phyloP scores from a whole-genome alignment of 2,113 vertebrate species.

The rabbit (Oryctolagus cuniculus) region DNA sequence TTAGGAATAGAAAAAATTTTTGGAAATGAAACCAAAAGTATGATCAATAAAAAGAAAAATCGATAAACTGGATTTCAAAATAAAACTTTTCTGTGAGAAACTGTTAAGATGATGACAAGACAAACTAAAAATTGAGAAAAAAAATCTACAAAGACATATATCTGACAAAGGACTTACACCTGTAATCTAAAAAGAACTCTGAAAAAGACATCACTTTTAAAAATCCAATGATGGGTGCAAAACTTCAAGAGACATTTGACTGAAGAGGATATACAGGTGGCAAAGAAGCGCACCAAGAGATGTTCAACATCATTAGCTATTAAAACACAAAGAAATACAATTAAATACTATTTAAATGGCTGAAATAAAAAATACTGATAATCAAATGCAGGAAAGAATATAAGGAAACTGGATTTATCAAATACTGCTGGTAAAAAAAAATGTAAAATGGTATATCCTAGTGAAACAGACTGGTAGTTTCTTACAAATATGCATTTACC shows the following conservation, averaged over 20 bases:
- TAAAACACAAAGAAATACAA: background rate
- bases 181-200: background rate
- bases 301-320: slow-evolving; percentile 10
- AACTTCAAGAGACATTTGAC: background rate
- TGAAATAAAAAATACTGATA: slow-evolving; percentile 10
- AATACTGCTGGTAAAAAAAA: background rate
- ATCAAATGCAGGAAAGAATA: background rate
- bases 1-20: background rate
- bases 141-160: background rate
- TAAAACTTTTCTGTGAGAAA: background rate
- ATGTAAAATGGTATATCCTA: background rate
- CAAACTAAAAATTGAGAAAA: background rate
- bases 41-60: background rate
- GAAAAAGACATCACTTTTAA: background rate
- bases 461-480: background rate
- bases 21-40: background rate
- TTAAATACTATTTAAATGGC: background rate
- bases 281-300: background rate
- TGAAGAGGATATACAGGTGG: background rate
- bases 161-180: background rate
- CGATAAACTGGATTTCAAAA: background rate
- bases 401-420: background rate
- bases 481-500: slow-evolving; percentile 19
- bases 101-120: background rate
- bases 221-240: background rate